Base-by-base conservation (phyloP, 2,797 vertebrate species). In the Microctenopoma stevenorrisi region DNA sequence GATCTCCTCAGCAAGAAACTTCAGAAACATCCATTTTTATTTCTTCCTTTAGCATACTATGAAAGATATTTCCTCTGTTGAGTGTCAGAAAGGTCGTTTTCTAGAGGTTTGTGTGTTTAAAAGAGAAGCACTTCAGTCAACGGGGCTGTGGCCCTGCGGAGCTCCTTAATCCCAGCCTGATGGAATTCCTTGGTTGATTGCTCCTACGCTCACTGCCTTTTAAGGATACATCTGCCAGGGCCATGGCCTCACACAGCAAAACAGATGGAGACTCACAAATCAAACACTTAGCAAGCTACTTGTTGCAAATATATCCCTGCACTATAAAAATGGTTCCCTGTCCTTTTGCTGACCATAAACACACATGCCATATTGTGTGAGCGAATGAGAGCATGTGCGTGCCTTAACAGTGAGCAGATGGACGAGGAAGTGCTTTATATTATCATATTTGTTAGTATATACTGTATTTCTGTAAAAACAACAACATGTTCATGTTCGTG, bases 141-240 rank as follows among this genome's bases (percentile, higher is more conserved):
- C 64, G 65, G 72, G 79, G 69, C 49, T 18, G 63, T 30, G 58
- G 78, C 68, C 86, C 87, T 76, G 78, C 9, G 16, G 65, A 87
- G 83, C 76, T 86, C 83, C 87, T 91, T 91, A 92, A 92, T 91
- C 87, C 88, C 58, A 37, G 85, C 79, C 84, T 83, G 88, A 83
- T 90, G 89, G 88, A 92, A 94, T 94, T 90, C 86, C 82, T 91
- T 86, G 90, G 81, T 91, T 93, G 91, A 91, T 92, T 91, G 91
- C 92, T 90, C 79, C 88, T 85, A 89, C 68, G 50, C 89, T 88
- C 89, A 84, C 89, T 95, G 85, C 94, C 94, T 94, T 95, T 94
- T 95, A 95, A 93, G 94, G 94, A 88, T 90, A 90, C 86, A 88
- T 93, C 90, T 94, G 87, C 91, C 88, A 79, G 79, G 85, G 85